phyloP scores from a whole-genome alignment of 1,140 invertebrate genomes.

The Macrotrachela quadricornifera region DNA sequence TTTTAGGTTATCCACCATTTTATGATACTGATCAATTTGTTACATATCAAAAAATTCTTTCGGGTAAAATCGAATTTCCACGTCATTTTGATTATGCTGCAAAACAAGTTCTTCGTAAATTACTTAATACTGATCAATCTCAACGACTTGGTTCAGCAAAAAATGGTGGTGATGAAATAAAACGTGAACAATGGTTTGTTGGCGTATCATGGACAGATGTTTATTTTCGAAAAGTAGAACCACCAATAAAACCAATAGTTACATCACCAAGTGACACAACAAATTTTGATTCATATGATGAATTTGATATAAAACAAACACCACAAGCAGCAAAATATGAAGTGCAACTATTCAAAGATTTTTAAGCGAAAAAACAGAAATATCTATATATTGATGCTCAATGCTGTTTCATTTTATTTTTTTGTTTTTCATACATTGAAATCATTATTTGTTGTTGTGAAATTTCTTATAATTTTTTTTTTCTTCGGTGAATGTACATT shows the following conservation, averaged over 20 bases:
- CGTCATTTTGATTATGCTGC: constrained; percentile 67
- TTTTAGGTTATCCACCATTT: constrained; percentile 58
- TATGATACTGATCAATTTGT: constrained; percentile 82
- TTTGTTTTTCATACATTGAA: no score
- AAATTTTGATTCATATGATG: constrained; percentile 6
- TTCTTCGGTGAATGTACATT: no score
- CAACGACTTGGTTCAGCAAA: constrained; percentile 6
- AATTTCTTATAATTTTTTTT: no score
- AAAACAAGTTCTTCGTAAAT: constrained; percentile 32
- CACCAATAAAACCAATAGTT: constrained; percentile 6
- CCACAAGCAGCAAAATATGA: no score
- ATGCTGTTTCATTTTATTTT: no score
- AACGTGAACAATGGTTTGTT: constrained; percentile 8
- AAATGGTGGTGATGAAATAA: constrained; percentile 6
- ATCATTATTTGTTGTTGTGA: no score
- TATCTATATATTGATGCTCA: no score
- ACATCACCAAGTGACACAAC: constrained; percentile 4
- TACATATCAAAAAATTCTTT: constrained; percentile 81
- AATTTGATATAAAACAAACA: background rate
- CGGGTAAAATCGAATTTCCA: constrained; percentile 75
- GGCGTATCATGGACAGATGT: background rate
- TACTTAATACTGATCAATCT: constrained; percentile 2
- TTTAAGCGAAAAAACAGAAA: no score
- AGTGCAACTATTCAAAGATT: no score
- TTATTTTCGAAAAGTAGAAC: background rate